Base-by-base conservation (phyloP, 2,888 invertebrate genomes). In the Lochmaea crataegi region DNA sequence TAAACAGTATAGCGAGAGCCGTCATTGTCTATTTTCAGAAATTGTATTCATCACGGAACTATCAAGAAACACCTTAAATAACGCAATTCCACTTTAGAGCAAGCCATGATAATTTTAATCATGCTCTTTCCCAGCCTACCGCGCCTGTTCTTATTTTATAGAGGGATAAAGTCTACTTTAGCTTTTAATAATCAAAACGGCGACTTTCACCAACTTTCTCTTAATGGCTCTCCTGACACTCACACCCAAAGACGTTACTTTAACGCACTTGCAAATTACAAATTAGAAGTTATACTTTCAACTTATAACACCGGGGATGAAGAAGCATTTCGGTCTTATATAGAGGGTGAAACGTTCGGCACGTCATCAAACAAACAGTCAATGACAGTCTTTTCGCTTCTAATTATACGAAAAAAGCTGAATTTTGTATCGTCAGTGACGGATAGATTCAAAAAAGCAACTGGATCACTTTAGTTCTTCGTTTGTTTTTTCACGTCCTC, bases 221-320 rank as follows among this genome's bases (percentile, higher is more conserved):
- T 80, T 83, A 84, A 85, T 84, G 84, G 84, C 84, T 81, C 85
- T 84, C 85, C 81, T 83, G 84, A 83, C 82, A 84, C 81, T 82
- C 82, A 82, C 82, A 82, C 81, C 81, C 82, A 81, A 83, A 84
- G 84, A 83, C 84, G 82, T 84, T 84, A 84, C 83, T 84, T 84
- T 76, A 84, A 85, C 84, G 85, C 85, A 85, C 85, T 84, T 82
- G 84, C 83, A 85, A 85, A 85, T 85, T 85, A 84, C 84, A 84
- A 85, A 85, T 85, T 84, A 85, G 85, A 85, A 85, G 85, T 85
- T 85, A 85, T 85, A 85, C 83, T 84, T 85, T 85, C 60, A 60
- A 60, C 60, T 60, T 38, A 60, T 14, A 60, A 26, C 32, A 60
- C 26, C 38, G 60, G 42, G 53, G 53, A 63, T 63, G 69, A 14